phyloP scores from a whole-genome alignment of 2,113 vertebrate genomes.

The Neotoma lepida region DNA sequence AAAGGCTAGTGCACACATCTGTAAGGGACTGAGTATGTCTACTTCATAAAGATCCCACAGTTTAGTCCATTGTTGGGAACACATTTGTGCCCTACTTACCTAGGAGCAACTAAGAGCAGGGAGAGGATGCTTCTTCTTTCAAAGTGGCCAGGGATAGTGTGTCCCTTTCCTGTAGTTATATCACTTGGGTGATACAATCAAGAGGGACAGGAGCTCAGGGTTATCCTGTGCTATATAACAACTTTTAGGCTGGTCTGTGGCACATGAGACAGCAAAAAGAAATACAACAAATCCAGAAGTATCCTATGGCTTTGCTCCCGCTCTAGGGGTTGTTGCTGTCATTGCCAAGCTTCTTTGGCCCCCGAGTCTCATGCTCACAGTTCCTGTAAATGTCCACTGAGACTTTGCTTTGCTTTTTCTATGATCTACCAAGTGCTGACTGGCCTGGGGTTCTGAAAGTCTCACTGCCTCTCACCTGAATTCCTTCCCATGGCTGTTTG shows the following conservation, averaged over 20 bases:
- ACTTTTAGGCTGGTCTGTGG: neutral
- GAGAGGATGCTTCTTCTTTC: neutral
- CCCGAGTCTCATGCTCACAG: neutral
- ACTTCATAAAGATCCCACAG: neutral
- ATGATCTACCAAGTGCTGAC: neutral
- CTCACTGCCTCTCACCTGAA: neutral
- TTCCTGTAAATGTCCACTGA: neutral
- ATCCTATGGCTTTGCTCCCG: neutral
- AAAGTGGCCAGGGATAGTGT: neutral
- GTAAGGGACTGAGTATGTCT: neutral
- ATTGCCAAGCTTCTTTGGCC: neutral
- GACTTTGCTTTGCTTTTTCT: neutral
- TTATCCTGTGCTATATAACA: neutral
- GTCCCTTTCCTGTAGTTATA: neutral
- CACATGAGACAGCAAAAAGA: too few relatives aligned
- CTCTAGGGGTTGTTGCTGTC: accelerated
- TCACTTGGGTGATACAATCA: neutral
- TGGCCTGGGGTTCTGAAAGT: neutral
- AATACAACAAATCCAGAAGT: neutral
- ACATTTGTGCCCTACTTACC: neutral
- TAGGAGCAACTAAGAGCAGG: neutral
- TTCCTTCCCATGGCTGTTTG: neutral
- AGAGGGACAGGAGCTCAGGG: neutral
- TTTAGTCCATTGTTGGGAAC: neutral
- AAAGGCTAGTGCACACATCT: neutral